A percentile compares a stretch with the other conserved stretches of the same genome.
Evolutionary conservation across 2,113 vertebrate genomes (phyloP).

Genomic region (Petaurus breviceps): DNA sequence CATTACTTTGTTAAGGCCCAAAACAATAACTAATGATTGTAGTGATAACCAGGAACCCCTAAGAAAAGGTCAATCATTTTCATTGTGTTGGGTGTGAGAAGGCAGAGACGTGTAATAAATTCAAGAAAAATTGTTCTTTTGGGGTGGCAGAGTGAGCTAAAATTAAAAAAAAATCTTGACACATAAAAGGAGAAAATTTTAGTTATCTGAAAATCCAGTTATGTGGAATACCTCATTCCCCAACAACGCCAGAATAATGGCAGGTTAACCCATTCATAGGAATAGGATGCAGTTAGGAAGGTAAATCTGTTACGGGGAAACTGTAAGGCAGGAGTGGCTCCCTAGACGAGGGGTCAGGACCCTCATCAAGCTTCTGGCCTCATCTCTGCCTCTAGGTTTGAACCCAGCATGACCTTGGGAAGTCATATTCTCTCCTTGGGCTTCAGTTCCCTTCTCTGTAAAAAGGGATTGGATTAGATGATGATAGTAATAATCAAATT

Average conservation of each 20-base stretch:
- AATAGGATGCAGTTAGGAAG: neutral
- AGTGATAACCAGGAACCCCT: slow-evolving; percentile 17
- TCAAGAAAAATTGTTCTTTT: slow-evolving; percentile 46
- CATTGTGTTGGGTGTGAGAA: slow-evolving; percentile 26
- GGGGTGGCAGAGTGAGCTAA: neutral
- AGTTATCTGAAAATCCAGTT: slow-evolving; percentile 30
- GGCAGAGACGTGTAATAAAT: neutral
- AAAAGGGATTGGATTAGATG: neutral
- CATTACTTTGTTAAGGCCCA: neutral
- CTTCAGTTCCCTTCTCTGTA: neutral
- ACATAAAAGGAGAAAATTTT: neutral
- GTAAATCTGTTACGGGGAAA: neutral
- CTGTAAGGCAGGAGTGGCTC: neutral
- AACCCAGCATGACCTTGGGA: neutral
- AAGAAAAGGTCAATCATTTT: slow-evolving; percentile 29
- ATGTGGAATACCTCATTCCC: slow-evolving; percentile 19
- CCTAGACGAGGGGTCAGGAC: neutral
- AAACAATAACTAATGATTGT: slow-evolving; percentile 5
- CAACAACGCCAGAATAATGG: slow-evolving; percentile 25
- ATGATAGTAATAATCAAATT: neutral
- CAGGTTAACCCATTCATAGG: slow-evolving; percentile 5
- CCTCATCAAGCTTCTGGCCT: fast-evolving
- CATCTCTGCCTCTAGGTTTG: neutral
- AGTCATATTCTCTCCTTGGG: neutral
- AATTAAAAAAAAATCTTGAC: neutral